Evolutionary conservation across 1,140 invertebrate species (phyloP).

Genomic region (Tetragnatha versicolor): DNA sequence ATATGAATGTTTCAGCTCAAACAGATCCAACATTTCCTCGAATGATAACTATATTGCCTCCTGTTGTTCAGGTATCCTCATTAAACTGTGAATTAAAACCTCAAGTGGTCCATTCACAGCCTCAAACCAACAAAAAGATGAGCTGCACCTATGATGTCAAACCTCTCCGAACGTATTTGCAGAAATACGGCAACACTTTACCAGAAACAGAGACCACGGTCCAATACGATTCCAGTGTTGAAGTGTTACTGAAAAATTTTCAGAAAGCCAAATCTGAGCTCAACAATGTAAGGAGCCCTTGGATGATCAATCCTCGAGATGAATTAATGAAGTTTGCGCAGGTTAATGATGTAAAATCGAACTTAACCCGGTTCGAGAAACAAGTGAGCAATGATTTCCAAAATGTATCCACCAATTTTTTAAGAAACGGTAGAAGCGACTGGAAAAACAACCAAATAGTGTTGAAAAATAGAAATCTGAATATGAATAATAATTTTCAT

Average conservation of each 20-base stretch:
- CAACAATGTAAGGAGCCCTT: background rate
- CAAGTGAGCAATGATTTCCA: too few relatives aligned
- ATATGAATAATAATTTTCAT: too few relatives aligned
- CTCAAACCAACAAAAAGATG: constrained; percentile 8
- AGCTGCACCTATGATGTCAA: constrained; percentile 17
- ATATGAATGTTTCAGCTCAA: too few relatives aligned
- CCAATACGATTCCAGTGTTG: background rate
- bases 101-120: background rate
- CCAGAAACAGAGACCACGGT: background rate
- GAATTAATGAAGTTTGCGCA: too few relatives aligned
- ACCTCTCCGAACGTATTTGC: constrained; percentile 22
- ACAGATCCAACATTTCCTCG: background rate
- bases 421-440: too few relatives aligned
- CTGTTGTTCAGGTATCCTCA: constrained; percentile 6
- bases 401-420: too few relatives aligned
- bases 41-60: constrained; percentile 40
- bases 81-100: background rate
- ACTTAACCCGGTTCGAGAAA: too few relatives aligned
- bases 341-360: too few relatives aligned
- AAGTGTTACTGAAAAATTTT: background rate
- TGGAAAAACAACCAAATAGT: too few relatives aligned
- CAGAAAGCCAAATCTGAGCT: background rate
- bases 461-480: too few relatives aligned
- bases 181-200: background rate
- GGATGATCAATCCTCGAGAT: too few relatives aligned